phyloP scores from a whole-genome alignment of 1,140 invertebrate genomes.

The Nephila pilipes region DNA sequence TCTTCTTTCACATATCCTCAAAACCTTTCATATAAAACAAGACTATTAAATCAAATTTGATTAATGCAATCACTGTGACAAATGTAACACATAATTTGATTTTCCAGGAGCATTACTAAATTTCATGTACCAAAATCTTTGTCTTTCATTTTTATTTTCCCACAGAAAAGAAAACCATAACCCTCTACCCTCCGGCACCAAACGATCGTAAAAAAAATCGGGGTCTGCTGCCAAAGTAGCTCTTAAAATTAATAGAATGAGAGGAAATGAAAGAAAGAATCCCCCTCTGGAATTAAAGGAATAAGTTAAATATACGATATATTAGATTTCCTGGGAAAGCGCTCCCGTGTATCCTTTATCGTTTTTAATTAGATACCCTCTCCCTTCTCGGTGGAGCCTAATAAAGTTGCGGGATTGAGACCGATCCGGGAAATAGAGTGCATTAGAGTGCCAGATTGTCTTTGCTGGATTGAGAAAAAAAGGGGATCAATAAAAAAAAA shows the following conservation, averaged over 20 bases:
- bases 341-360: neutral
- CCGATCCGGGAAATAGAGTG: neutral
- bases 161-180: neutral
- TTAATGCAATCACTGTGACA: neutral
- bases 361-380: neutral
- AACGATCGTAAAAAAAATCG: conserved; percentile 16
- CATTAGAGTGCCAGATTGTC: neutral
- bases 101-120: conserved; percentile 24
- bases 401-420: neutral
- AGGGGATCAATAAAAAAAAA: no score
- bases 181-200: neutral
- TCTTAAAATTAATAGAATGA: conserved; percentile 55
- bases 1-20: no score
- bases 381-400: neutral
- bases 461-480: neutral
- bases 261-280: neutral
- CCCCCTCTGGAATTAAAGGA: neutral
- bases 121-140: neutral
- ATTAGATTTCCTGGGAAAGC: conserved; percentile 21
- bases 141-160: neutral
- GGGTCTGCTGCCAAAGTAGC: neutral
- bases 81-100: conserved; percentile 30
- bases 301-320: conserved; percentile 46
- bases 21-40: neutral
- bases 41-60: conserved; percentile 11